These are phyloP conservation scores for Oreotrochilus melanogaster DNA, from an alignment of 2,113 vertebrate species.

Conservation along the genomic window DNA sequence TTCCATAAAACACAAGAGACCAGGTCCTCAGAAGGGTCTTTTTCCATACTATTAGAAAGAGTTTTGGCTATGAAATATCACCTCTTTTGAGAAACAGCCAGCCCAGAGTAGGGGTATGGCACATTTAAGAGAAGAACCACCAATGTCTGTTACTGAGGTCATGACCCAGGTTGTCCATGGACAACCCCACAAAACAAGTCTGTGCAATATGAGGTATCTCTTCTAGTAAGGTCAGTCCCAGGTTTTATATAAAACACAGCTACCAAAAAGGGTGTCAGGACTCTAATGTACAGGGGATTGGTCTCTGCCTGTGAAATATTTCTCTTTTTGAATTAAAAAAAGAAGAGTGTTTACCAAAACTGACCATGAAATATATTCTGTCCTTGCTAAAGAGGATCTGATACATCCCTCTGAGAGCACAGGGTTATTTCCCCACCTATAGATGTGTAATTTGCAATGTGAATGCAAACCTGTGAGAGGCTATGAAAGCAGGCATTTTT, in stretches of 20 bases:
- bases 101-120: neutral
- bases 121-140: neutral
- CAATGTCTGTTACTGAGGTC: neutral
- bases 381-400: neutral
- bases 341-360: neutral
- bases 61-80: neutral
- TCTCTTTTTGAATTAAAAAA: neutral
- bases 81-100: neutral
- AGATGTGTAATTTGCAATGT: rapidly evolving
- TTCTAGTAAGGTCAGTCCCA: neutral
- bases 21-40: neutral
- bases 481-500: neutral
- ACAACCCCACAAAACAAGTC: neutral
- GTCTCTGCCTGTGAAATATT: neutral
- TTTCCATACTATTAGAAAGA: neutral
- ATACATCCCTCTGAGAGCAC: neutral
- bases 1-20: neutral
- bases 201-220: neutral
- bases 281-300: neutral
- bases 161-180: neutral
- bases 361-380: neutral
- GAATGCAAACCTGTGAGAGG: neutral
- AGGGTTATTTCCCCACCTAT: neutral
- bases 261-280: neutral
- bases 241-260: neutral